Evolutionary conservation across 2,888 invertebrate species (phyloP), one percentile per base, ranked within the genome.

Genomic region (Tachina grossa): DNA sequence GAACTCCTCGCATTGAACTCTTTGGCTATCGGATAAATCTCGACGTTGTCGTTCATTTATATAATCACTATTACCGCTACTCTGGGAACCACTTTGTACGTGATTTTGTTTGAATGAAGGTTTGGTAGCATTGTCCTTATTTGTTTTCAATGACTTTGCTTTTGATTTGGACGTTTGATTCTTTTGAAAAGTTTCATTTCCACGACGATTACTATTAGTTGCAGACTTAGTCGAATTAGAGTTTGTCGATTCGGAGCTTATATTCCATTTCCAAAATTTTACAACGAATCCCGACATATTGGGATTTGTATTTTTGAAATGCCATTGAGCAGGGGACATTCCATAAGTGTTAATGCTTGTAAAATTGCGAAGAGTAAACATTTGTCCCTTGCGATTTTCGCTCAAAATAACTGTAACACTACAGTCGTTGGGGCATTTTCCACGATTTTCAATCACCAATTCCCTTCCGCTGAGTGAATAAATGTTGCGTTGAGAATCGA

Each of bases 181-280:
- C 68, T 85, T 85, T 71, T 85, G 85, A 57, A 83, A 83, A 13
- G 85, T 85, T 76, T 85, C 85, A 51, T 85, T 85, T 13, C 85
- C 85, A 11, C 85, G 83, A 39, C 83, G 83, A 80, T 85, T 85
- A 59, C 41, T 79, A 47, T 63, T 82, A 8, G 78, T 51, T 14
- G 71, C 49, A 88, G 87, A 89, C 87, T 72, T 61, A 41, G 57
- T 49, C 87, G 87, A 88, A 87, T 85, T 87, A 88, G 85, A 77
- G 22, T 79, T 66, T 89, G 66, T 19, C 1, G 83, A 19, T 53
- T 61, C 72, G 9, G 72, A 87, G 45, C 66, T 87, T 39, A 76
- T 88, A 86, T 94, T 94, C 96, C 96, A 97, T 89, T 96, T 95
- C 97, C 97, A 97, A 92, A 96, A 95, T 93, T 97, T 97, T 88